Evolutionary conservation across 1,140 invertebrate genomes (phyloP).

Genomic region (Geopemphigus sp.): DNA sequence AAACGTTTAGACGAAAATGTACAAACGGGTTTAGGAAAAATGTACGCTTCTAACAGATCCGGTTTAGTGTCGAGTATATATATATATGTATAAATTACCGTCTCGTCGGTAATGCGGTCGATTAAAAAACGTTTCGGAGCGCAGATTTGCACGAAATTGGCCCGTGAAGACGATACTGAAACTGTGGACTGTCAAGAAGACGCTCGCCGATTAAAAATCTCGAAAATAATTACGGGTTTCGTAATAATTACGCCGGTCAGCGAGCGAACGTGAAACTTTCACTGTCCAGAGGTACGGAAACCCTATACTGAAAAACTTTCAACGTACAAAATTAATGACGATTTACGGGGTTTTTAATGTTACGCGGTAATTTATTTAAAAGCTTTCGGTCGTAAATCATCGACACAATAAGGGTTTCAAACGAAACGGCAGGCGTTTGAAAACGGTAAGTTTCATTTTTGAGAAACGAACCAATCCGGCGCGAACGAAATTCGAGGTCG

Average conservation of each 20-base stretch:
- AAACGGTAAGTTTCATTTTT: constrained; percentile 20
- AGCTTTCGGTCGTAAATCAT: constrained; percentile 29
- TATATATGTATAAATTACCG: too few species aligned
- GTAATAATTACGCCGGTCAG: neutral
- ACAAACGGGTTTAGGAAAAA: too few species aligned
- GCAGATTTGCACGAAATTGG: too few species aligned
- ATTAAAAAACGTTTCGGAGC: too few species aligned
- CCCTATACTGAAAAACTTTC: neutral
- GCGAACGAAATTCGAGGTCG: neutral
- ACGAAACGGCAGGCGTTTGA: neutral
- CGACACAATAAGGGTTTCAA: neutral
- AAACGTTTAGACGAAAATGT: too few species aligned
- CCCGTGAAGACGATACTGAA: too few species aligned
- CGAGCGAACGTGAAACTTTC: neutral
- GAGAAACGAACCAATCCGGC: neutral
- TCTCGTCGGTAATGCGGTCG: too few species aligned
- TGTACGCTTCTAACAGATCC: too few species aligned
- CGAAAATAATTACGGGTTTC: too few species aligned
- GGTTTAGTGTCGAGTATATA: too few species aligned
- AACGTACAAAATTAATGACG: neutral
- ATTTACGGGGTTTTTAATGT: constrained; percentile 18
- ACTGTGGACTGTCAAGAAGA: too few species aligned
- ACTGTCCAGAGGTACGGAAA: neutral
- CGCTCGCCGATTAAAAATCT: too few species aligned
- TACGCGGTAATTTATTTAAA: neutral